Percentiles rank a stretch among this genome's conserved stretches.
Evolutionary conservation across 2,888 invertebrate genomes (phyloP).

Genomic region (Gastracanthus pulcherrimus): DNA sequence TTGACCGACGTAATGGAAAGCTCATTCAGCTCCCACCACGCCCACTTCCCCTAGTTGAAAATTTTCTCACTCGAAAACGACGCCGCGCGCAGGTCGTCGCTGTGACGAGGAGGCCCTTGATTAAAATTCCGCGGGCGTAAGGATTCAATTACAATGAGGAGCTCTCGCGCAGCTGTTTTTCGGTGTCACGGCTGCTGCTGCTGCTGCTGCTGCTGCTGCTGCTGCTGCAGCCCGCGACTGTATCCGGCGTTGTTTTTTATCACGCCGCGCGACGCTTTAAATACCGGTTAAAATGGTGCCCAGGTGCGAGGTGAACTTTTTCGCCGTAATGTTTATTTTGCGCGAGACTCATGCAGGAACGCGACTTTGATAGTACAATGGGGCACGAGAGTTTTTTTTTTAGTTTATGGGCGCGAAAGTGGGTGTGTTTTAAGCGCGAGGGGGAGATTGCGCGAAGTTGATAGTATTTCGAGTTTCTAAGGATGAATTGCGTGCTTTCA

Average conservation of each 20-base stretch:
- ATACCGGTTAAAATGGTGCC: constrained; percentile 15
- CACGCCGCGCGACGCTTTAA: background rate
- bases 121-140: constrained; percentile 66
- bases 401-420: background rate
- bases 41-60: background rate
- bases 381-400: background rate
- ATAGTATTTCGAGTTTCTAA: too few relatives aligned
- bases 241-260: background rate
- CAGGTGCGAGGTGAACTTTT: background rate
- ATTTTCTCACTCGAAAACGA: constrained; percentile 15
- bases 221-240: background rate
- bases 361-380: background rate
- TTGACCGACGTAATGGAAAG: constrained; percentile 34
- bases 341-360: background rate
- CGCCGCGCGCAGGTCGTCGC: constrained; percentile 2
- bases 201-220: too few relatives aligned
- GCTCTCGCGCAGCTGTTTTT: constrained; percentile 56
- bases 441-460: too few relatives aligned
- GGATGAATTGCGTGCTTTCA: too few relatives aligned
- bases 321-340: constrained; percentile 8
- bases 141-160: constrained; percentile 67
- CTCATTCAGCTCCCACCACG: too few relatives aligned
- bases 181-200: background rate
- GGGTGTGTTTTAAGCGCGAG: background rate
- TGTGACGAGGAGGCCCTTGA: constrained; percentile 18